A percentile compares a stretch with the other conserved stretches of the same genome.
These are phyloP conservation scores for Acanthoscelides obtectus DNA, from an alignment of 2,888 invertebrate genomes.

Conservation along the genomic window DNA sequence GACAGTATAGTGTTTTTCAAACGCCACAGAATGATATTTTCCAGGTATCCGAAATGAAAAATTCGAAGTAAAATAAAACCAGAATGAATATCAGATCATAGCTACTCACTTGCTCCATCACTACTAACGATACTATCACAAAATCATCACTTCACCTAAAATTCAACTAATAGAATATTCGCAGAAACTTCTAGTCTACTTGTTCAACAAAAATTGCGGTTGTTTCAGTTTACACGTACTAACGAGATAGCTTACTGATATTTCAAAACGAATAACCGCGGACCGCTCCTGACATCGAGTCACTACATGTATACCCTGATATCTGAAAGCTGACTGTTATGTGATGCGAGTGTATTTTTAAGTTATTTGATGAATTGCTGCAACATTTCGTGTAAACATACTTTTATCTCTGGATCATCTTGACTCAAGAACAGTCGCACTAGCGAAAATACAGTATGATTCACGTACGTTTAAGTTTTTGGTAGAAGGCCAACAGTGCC, in stretches of 20 bases:
- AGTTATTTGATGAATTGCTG: not conserved
- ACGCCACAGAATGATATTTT: too few relatives aligned
- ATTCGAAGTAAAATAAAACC: too few relatives aligned
- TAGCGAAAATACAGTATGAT: not conserved
- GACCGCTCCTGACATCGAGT: not conserved
- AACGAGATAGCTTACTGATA: not conserved
- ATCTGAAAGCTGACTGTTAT: not conserved
- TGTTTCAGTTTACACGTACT: too few relatives aligned
- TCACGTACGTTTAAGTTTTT: not conserved
- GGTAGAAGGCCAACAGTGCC: not conserved
- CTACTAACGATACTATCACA: not conserved
- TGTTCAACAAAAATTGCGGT: not conserved
- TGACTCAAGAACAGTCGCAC: not conserved
- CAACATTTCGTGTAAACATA: not conserved
- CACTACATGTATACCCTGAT: not conserved
- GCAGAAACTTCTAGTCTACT: not conserved
- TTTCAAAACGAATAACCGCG: not conserved
- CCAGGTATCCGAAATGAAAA: too few relatives aligned
- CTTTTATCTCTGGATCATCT: not conserved
- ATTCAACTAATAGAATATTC: not conserved
- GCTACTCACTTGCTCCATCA: not conserved
- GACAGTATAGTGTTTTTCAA: too few relatives aligned
- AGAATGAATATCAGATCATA: too few relatives aligned
- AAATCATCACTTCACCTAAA: not conserved
- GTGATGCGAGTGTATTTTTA: not conserved